Percentiles rank a stretch among this genome's conserved stretches.
phyloP scores from a whole-genome alignment of 2,888 invertebrate genomes.

The Zelleria hepariella region DNA sequence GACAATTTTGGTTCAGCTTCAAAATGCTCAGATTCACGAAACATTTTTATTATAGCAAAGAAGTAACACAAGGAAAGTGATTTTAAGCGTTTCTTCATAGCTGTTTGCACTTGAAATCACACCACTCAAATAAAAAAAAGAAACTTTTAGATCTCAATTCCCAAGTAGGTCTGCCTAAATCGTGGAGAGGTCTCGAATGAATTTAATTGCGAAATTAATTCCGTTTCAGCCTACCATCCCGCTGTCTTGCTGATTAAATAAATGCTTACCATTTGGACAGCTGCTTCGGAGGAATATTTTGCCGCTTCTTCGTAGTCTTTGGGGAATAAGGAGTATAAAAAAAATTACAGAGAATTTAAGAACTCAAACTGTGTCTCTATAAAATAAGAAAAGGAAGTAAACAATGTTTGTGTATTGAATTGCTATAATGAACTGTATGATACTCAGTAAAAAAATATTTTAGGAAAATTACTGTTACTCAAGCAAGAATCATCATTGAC shows the following conservation, averaged over 20 bases:
- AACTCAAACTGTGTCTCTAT: too few species aligned
- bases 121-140: neutral
- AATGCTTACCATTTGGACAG: neutral
- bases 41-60: neutral
- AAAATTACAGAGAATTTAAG: too few species aligned
- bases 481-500: too few species aligned
- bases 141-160: neutral
- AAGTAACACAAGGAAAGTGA: neutral
- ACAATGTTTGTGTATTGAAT: too few species aligned
- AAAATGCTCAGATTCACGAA: too few species aligned
- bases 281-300: neutral
- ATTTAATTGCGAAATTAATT: conserved; percentile 1
- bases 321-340: too few species aligned
- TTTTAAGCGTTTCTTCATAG: neutral
- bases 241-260: neutral
- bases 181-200: neutral
- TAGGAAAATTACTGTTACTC: too few species aligned
- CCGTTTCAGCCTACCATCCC: neutral
- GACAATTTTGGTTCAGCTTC: too few species aligned
- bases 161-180: neutral
- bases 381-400: too few species aligned
- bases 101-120: neutral
- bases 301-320: neutral
- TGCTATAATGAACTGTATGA: too few species aligned
- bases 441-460: too few species aligned